These are phyloP conservation scores for Menura novaehollandiae DNA, from an alignment of 2,113 vertebrate genomes.

Conservation along the genomic window DNA sequence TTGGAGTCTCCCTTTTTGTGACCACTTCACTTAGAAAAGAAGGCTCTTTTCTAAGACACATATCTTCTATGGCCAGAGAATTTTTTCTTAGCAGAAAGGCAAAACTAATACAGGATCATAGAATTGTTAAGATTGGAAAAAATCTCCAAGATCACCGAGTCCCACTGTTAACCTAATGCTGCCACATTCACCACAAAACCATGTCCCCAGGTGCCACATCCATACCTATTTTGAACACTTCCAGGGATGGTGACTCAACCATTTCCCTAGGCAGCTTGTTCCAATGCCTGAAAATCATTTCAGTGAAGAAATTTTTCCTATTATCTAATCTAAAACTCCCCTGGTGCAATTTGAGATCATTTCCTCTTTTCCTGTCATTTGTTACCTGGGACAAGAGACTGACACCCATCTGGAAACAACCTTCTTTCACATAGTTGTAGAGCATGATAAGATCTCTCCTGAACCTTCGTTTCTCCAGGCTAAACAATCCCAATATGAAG, in stretches of 20 bases:
- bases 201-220: background rate
- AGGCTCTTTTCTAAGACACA: background rate
- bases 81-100: background rate
- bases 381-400: background rate
- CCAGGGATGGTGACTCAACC: background rate
- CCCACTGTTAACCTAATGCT: background rate
- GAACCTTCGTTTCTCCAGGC: background rate
- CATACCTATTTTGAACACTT: background rate
- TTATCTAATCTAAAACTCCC: background rate
- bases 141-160: background rate
- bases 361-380: background rate
- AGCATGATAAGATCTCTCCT: background rate
- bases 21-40: background rate
- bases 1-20: constrained; percentile 19
- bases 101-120: background rate
- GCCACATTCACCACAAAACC: background rate
- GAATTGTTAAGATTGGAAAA: background rate
- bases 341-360: background rate
- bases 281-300: background rate
- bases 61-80: background rate
- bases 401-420: background rate
- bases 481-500: background rate
- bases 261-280: background rate
- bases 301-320: background rate
- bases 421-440: background rate